Evolutionary conservation across 2,113 vertebrate species (phyloP).

Genomic region (Ceyx cyanopectus): DNA sequence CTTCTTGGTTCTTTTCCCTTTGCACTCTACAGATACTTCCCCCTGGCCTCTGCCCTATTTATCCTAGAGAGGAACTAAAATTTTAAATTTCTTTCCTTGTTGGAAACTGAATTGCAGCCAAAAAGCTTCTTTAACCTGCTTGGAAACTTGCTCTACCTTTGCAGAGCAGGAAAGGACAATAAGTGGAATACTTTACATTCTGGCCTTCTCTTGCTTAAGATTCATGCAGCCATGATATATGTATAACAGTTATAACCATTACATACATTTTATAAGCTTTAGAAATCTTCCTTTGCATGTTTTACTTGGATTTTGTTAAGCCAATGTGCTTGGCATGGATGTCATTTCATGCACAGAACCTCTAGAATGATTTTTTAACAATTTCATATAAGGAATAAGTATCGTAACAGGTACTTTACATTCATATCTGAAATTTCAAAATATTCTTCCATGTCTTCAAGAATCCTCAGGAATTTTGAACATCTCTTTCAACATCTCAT

Average conservation of each 20-base stretch:
- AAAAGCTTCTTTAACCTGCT: neutral
- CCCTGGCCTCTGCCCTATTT: neutral
- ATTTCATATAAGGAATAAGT: neutral
- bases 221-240: neutral
- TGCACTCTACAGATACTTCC: neutral
- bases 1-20: neutral
- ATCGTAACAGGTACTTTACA: neutral
- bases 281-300: neutral
- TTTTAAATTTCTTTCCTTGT: neutral
- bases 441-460: neutral
- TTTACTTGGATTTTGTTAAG: neutral
- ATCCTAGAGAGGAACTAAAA: neutral
- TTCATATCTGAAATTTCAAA: neutral
- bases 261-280: neutral
- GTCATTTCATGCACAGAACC: neutral
- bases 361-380: neutral
- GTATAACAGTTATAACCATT: neutral
- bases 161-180: neutral
- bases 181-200: neutral
- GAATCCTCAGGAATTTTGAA: neutral
- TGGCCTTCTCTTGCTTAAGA: neutral
- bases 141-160: neutral
- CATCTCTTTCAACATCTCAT: neutral
- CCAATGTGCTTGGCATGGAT: neutral
- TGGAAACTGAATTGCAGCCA: neutral